Evolutionary conservation across 2,797 vertebrate genomes (phyloP), one percentile per base, ranked within the genome.

Genomic region (Furcifer pardalis): DNA sequence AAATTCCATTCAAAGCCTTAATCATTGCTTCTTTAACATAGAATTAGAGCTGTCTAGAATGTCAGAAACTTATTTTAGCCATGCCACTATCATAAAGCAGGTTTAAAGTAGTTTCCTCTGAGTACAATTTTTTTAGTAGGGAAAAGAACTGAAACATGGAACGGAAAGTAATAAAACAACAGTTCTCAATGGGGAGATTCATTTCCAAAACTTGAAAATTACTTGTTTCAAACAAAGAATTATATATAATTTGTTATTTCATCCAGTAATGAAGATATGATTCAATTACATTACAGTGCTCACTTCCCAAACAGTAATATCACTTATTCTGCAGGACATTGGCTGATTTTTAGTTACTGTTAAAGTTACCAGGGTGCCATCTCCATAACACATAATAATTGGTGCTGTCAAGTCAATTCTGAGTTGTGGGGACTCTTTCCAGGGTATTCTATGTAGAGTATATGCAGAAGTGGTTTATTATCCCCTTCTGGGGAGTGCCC

Each of bases 51-150:
- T 88, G 87, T 82, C 0, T 84, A 90, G 91, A 89, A 91, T 85
- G 85, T 86, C 89, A 89, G 73, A 66, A 79, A 79, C 90, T 93
- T 94, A 92, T 89, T 95, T 94, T 93, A 94, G 81, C 91, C 85
- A 89, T 90, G 89, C 92, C 82, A 89, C 86, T 87, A 86, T 86
- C 74, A 84, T 91, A 91, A 89, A 92, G 92, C 89, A 66, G 46
- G 87, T 85, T 84, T 91, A 90, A 94, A 92, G 89, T 93, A 93
- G 66, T 32, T 87, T 49, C 5, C 72, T 82, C 80, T 81, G 63
- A 83, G 44, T 72, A 62, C 77, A 79, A 82, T 23, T 89, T 89
- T 87, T 75, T 92, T 89, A 75, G 84, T 84, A 71, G 72, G 80
- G 84, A 88, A 77, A 15, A 9, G 56, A 93, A 91, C 79, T 44